Evolutionary conservation across 2,888 invertebrate species (phyloP), one percentile per base, ranked within the genome.

Genomic region (Heteromyza rotundicornis): DNA sequence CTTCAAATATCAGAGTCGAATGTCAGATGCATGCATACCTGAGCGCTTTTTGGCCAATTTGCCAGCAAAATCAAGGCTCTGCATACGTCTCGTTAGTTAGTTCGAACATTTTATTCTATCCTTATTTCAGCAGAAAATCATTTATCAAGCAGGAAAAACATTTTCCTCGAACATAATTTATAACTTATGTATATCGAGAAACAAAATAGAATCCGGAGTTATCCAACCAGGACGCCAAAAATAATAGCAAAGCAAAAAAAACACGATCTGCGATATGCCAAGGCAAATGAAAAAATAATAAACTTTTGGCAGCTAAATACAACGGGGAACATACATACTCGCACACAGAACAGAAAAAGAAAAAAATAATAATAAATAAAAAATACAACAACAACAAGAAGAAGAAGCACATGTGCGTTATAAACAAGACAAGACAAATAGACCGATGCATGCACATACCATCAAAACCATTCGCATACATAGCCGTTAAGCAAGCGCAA

Each of bases 221-320:
- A 40, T n/a, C 2, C 40, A 40, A 40, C 16, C 14, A 10, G 12
- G 40, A 40, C 47, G 47, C 47, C 17, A 47, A 47, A 47, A 47
- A 47, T 19, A 47, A 47, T 47, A 14, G 17, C 2, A 47, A 47
- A 47, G 47, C 47, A 47, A 47, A 47, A 14, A 47, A 19, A 17
- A 47, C 14, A 14, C 20, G 47, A 47, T 17, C 47, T 40, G 47
- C 47, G 47, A 47, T 19, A 47, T 47, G 47, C 47, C 47, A 47
- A 47, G 14, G 19, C 47, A 47, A 47, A 47, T 47, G 47, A 47
- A 47, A 47, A n/a, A 47, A 47, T 19, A 47, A 47, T 47, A 47
- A 47, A 47, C 47, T 47, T 47, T 47, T 47, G 47, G 47, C 47
- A 47, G 47, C 47, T 19, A 47, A 47, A 20, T 8, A 14, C 14